Evolutionary conservation across 2,113 vertebrate genomes (phyloP).

Genomic region (Erythrocercus mccallii): DNA sequence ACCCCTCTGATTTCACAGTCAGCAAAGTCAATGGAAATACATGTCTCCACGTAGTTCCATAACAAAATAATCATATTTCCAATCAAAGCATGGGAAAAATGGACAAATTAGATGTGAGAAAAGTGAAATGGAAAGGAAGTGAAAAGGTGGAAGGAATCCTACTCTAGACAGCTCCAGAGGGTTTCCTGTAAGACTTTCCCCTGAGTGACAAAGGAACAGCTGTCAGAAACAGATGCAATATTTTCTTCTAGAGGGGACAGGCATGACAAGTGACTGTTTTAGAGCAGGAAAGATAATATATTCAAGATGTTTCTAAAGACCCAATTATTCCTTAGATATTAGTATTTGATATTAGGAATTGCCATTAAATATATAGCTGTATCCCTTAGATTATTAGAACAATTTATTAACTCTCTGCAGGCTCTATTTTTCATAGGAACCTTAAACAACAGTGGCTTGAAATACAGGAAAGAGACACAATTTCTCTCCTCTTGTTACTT

Average conservation of each 20-base stretch:
- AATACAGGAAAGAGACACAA: not conserved
- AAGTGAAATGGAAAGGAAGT: not conserved
- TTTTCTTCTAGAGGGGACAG: not conserved
- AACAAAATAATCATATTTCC: not conserved
- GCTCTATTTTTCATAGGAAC: not conserved
- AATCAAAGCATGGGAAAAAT: not conserved
- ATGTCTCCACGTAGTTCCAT: not conserved
- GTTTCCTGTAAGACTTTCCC: not conserved
- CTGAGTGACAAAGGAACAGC: not conserved
- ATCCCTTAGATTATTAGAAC: not conserved
- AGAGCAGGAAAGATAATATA: not conserved
- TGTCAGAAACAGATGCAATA: not conserved
- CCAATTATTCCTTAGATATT: not conserved
- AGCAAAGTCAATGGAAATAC: not conserved
- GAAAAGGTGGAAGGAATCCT: not conserved
- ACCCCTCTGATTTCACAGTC: not conserved
- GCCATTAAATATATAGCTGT: not conserved
- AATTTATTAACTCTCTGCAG: not conserved
- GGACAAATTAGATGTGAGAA: not conserved
- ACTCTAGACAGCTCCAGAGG: not conserved
- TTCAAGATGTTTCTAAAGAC: not conserved
- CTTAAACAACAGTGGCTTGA: not conserved
- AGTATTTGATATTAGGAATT: not conserved
- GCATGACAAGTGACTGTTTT: not conserved
- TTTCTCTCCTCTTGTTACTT: not conserved